Evolutionary conservation across 2,113 vertebrate species (phyloP).

Genomic region (Paraplagusia blochii): DNA sequence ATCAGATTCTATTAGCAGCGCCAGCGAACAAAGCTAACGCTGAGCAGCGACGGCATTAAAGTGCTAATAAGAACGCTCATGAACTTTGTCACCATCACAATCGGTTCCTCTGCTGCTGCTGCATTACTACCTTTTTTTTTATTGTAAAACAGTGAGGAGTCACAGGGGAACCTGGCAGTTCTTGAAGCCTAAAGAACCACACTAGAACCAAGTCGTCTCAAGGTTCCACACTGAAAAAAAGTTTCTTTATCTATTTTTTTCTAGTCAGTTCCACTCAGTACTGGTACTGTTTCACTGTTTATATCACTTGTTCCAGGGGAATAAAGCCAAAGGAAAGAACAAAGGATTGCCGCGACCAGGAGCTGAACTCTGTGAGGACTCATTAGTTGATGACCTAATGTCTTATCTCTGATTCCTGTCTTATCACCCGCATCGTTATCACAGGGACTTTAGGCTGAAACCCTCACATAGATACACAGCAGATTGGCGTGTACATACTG

Average conservation of each 20-base stretch:
- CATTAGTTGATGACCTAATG: constrained; percentile 40
- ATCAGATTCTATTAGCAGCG: constrained; percentile 80
- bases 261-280: too few relatives aligned
- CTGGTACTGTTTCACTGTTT: too few relatives aligned
- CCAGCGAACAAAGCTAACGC: constrained; percentile 70
- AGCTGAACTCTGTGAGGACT: not conserved
- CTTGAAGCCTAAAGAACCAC: not conserved
- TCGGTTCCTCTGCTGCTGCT: constrained; percentile 22
- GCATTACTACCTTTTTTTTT: constrained; percentile 35
- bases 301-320: too few relatives aligned
- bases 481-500: too few relatives aligned
- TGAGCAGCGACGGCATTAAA: constrained; percentile 63
- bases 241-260: too few relatives aligned
- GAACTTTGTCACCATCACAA: constrained; percentile 70
- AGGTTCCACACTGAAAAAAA: too few relatives aligned
- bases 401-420: constrained; percentile 54
- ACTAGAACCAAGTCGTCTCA: too few relatives aligned
- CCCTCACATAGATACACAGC: not conserved
- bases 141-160: too few relatives aligned
- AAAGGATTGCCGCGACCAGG: too few relatives aligned
- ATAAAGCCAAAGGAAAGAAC: too few relatives aligned
- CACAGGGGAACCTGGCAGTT: too few relatives aligned
- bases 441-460: constrained; percentile 69
- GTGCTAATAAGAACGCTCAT: constrained; percentile 69
- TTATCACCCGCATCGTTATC: constrained; percentile 65